Conservation (phyloP, 2,888 invertebrate species). For the Mythimna pallens region DNA sequence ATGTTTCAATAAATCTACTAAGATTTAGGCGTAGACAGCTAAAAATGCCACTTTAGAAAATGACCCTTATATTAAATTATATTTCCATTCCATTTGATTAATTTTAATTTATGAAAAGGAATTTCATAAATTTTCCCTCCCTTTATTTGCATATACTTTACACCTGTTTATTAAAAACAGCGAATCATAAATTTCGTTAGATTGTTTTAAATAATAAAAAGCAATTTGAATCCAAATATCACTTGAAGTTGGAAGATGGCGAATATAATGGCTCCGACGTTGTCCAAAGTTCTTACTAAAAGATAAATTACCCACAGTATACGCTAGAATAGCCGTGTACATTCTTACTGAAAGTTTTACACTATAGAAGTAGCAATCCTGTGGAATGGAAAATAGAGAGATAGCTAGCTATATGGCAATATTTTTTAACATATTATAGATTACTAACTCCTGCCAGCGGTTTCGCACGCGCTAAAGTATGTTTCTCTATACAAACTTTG, state of each 20-base stretch:
- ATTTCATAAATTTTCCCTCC: constrained; percentile 43
- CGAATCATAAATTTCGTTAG: constrained; percentile 52
- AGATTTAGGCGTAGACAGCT: constrained; percentile 10
- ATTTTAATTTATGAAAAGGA: constrained; percentile 46
- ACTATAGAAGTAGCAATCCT: not conserved
- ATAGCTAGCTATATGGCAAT: too few species aligned
- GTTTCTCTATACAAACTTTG: too few species aligned
- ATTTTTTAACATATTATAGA: too few species aligned
- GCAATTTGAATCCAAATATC: constrained; percentile 29
- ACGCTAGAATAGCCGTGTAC: not conserved
- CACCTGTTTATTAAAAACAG: constrained; percentile 54
- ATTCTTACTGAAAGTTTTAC: constrained; percentile 4
- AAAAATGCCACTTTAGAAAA: constrained; percentile 23
- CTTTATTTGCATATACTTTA: constrained; percentile 59
- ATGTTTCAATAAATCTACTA: constrained; percentile 16
- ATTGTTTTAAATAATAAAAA: constrained; percentile 51
- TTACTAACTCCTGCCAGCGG: too few species aligned
- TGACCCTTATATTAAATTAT: constrained; percentile 40
- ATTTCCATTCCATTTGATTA: constrained; percentile 54
- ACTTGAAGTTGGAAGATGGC: constrained; percentile 11
- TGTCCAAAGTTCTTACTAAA: constrained; percentile 25
- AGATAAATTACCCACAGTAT: constrained; percentile 30
- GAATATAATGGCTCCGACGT: constrained; percentile 13
- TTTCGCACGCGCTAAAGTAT: too few species aligned
- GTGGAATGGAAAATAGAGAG: too few species aligned